These are phyloP conservation scores for Atta texana DNA, from an alignment of 1,140 invertebrate genomes.

Conservation along the genomic window DNA sequence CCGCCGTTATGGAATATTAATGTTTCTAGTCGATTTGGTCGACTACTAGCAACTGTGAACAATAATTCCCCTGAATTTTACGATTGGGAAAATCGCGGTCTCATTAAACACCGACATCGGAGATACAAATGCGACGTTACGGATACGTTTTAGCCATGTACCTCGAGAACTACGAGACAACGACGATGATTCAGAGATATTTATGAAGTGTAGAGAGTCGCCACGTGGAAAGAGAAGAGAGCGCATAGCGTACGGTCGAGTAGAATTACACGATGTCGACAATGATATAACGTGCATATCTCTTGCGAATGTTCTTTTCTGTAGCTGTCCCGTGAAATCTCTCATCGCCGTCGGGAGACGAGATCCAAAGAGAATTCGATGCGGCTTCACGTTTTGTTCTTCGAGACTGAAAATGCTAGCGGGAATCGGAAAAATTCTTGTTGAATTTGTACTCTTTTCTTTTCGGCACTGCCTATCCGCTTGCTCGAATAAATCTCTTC, in stretches of 20 bases:
- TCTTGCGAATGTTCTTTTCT: slow-evolving; percentile 45
- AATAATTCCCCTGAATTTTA: slow-evolving; percentile 43
- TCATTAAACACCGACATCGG: slow-evolving; percentile 26
- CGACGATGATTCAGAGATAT: slow-evolving; percentile 83
- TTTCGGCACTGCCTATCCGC: slow-evolving; percentile 54
- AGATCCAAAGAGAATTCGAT: slow-evolving; percentile 33
- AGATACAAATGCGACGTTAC: slow-evolving; percentile 27
- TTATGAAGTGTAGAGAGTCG: slow-evolving; percentile 80
- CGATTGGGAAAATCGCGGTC: slow-evolving; percentile 16
- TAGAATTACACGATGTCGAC: slow-evolving; percentile 81
- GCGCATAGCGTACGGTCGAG: slow-evolving; percentile 72
- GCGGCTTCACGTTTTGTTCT: slow-evolving; percentile 4
- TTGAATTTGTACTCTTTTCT: slow-evolving; percentile 52
- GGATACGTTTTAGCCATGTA: slow-evolving; percentile 14
- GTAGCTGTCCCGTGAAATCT: slow-evolving; percentile 22
- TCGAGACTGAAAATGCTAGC: slow-evolving; percentile 1
- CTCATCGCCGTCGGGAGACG: slow-evolving; percentile 47
- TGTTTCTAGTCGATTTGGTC: not conserved
- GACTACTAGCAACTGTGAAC: not conserved
- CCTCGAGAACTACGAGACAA: slow-evolving; percentile 59
- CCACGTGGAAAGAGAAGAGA: slow-evolving; percentile 63
- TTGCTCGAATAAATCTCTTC: slow-evolving; percentile 65
- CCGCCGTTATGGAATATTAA: slow-evolving; percentile 19
- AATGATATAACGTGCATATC: slow-evolving; percentile 76
- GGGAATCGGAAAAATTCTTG: slow-evolving; percentile 66